Evolutionary conservation across 2,797 vertebrate species (phyloP).

Genomic region (Adrianichthys oophorus): DNA sequence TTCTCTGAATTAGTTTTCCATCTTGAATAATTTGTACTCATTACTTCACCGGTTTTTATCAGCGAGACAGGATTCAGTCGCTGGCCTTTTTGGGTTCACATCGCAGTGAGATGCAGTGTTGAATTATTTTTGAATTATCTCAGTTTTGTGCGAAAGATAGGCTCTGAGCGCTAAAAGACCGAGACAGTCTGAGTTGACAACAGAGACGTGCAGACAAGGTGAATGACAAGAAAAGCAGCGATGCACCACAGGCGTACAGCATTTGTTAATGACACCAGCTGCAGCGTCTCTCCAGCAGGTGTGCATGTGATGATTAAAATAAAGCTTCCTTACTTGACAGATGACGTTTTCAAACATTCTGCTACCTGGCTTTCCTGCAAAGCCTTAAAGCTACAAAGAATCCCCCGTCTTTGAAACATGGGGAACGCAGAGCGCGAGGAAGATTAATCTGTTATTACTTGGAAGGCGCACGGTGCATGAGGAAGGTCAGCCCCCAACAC

Average conservation of each 20-base stretch:
- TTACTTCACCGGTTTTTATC: conserved; percentile 46
- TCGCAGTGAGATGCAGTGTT: conserved; percentile 3
- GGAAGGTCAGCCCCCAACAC: conserved; percentile 44
- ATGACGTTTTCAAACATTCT: conserved; percentile 25
- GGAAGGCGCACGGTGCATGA: conserved; percentile 23
- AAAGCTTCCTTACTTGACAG: conserved; percentile 23
- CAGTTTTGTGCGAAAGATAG: no score
- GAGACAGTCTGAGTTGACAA: not conserved
- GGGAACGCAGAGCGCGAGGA: conserved; percentile 9
- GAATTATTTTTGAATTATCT: conserved; percentile 2
- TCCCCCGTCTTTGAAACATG: conserved; percentile 39
- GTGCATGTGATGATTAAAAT: no score
- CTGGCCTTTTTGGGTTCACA: conserved; percentile 21
- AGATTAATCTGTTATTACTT: conserved; percentile 45
- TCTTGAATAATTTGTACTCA: conserved; percentile 48
- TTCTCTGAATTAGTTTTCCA: conserved; percentile 40
- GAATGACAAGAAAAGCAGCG: conserved; percentile 15
- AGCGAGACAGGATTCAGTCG: conserved; percentile 28
- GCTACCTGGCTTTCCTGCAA: not conserved
- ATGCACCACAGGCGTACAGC: conserved; percentile 10
- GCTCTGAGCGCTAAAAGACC: no score
- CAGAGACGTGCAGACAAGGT: conserved; percentile 9
- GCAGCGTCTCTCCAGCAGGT: conserved; percentile 8
- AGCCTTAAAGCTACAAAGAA: conserved; percentile 14
- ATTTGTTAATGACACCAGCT: conserved; percentile 31